A percentile compares a stretch with the other conserved stretches of the same genome.
Evolutionary conservation across 2,888 invertebrate species (phyloP).

Genomic region (Neria commutata): DNA sequence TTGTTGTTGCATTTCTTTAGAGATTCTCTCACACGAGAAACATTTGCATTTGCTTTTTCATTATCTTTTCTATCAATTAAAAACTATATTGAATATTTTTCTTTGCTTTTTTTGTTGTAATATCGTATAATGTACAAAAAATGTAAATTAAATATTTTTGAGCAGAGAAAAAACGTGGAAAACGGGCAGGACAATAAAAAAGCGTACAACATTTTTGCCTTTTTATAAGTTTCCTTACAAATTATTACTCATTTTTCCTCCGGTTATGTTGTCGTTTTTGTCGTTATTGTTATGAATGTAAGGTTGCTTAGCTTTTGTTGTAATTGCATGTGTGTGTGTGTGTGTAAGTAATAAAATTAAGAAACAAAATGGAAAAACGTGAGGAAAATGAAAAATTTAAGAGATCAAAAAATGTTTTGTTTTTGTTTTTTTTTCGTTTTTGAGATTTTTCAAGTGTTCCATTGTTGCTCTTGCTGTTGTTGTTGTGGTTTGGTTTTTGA

Average conservation of each 20-base stretch:
- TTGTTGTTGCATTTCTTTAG: constrained; percentile 1
- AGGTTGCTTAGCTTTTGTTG: constrained; percentile 16
- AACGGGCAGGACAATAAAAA: too few species aligned
- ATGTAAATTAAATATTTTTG: background rate
- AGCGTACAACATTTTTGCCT: too few species aligned
- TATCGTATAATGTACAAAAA: background rate
- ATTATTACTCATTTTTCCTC: background rate
- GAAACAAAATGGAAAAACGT: constrained; percentile 26
- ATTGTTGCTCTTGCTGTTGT: background rate
- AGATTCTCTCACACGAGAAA: background rate
- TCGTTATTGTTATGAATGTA: background rate
- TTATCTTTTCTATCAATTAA: constrained; percentile 12
- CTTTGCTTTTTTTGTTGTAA: background rate
- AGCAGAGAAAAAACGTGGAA: background rate
- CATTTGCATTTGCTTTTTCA: constrained; percentile 13
- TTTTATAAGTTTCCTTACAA: too few species aligned
- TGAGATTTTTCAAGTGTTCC: background rate
- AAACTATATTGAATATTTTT: constrained; percentile 16
- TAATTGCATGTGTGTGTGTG: constrained; percentile 11
- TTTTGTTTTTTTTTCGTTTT: constrained; percentile 28
- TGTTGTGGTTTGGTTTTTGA: background rate
- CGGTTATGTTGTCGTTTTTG: background rate
- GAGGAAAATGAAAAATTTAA: constrained; percentile 32
- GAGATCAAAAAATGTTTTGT: constrained; percentile 35
- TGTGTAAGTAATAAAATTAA: constrained; percentile 22